phyloP scores from a whole-genome alignment of 2,113 vertebrate species.

The Rallus limicola region DNA sequence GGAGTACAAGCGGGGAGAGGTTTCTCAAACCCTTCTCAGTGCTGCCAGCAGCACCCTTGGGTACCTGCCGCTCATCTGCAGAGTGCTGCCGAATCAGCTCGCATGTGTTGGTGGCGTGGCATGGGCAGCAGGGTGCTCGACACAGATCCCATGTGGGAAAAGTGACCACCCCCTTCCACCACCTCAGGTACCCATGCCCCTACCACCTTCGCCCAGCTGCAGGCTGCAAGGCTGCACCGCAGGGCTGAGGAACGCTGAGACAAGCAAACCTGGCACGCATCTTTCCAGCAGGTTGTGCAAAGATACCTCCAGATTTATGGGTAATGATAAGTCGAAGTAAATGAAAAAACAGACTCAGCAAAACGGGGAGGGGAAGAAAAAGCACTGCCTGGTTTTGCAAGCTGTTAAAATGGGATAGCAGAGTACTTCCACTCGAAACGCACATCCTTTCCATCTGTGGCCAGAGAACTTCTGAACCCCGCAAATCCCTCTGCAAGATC shows the following conservation, averaged over 20 bases:
- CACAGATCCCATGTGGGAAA: not conserved
- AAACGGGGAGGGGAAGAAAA: not conserved
- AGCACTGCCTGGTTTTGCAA: not conserved
- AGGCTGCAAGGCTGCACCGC: not conserved
- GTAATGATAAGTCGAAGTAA: constrained; percentile 5
- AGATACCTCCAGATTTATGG: not conserved
- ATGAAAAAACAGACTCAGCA: constrained; percentile 20
- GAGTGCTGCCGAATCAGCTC: not conserved
- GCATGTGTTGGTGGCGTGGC: fast-evolving
- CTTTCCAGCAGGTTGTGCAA: not conserved
- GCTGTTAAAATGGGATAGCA: not conserved
- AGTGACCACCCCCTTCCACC: fast-evolving
- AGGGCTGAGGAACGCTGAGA: constrained; percentile 7
- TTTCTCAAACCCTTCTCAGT: not conserved
- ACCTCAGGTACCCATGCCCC: not conserved
- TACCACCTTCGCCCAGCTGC: not conserved
- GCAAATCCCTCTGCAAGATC: constrained; percentile 43
- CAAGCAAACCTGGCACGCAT: not conserved
- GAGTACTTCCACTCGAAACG: not conserved
- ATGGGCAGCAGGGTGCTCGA: not conserved
- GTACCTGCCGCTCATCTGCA: not conserved
- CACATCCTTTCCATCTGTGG: not conserved
- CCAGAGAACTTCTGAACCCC: constrained; percentile 29
- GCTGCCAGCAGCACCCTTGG: not conserved
- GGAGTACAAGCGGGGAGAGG: fast-evolving